phyloP scores from a whole-genome alignment of 1,140 invertebrate genomes.

The Brachionus koreanus region DNA sequence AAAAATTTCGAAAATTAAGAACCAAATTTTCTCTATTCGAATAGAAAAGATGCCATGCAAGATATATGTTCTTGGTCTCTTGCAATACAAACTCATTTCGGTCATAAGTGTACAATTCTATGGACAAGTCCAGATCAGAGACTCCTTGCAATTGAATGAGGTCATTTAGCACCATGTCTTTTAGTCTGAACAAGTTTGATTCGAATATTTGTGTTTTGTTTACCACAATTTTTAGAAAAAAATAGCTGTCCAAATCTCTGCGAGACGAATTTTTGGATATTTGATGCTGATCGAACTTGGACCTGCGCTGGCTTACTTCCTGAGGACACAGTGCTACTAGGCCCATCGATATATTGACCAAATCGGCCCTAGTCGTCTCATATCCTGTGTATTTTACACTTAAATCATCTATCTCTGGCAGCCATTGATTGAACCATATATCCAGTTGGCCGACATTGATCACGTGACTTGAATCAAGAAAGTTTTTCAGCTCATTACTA shows the following conservation, averaged over 20 bases:
- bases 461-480: not conserved
- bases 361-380: not conserved
- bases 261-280: not conserved
- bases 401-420: not conserved
- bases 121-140: not conserved
- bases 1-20: not conserved
- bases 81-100: not conserved
- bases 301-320: not conserved
- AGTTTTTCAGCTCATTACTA: constrained; percentile 13
- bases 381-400: not conserved
- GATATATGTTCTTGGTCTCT: not conserved
- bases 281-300: constrained; percentile 28
- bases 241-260: not conserved
- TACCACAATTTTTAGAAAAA: not conserved
- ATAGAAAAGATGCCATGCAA: not conserved
- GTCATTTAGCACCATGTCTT: not conserved
- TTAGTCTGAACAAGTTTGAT: not conserved
- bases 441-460: not conserved
- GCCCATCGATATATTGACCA: not conserved
- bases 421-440: not conserved
- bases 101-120: not conserved
- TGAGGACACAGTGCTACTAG: not conserved
- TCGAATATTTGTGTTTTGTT: not conserved
- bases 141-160: not conserved
- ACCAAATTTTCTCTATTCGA: constrained; percentile 6